Evolutionary conservation across 2,113 vertebrate species (phyloP), one percentile per base, ranked within the genome.

Genomic region (Macheiramphus alcinus): DNA sequence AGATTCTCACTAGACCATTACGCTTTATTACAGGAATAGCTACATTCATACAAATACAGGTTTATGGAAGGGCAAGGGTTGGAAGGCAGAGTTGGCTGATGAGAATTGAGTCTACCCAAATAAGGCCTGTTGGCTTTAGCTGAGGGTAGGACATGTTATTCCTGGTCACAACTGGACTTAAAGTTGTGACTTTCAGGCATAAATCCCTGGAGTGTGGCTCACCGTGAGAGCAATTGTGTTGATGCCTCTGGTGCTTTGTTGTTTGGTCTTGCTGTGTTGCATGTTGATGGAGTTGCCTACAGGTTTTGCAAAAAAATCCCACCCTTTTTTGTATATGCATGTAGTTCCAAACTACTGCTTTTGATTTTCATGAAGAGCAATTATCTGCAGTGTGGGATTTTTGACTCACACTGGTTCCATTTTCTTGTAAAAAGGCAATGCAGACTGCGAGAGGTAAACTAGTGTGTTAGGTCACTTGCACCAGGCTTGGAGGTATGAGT

Each of bases 241-340:
- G 56, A 13, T 43, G 34, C 21, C 19, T 78, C 29, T 62, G 32
- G 27, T 53, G 25, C 43, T 59, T 36, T 13, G 13, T 20, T 53
- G 17, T n/a, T 82, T 22, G 6, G 19, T 55, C 56, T 74, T 66
- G 23, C 13, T 55, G 36, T 68, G 22, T n/a, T 61, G 15, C 3
- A 2, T 17, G 29, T 45, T 61, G 75, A 52, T 53, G 18, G 14
- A 70, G 25, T 5, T 62, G 8, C 4, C 2, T 17, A 19, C 4
- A 83, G 36, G 20, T 67, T 83, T 78, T 78, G 27, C 2, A 22
- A 38, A 29, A 27, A 38, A 3, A 0, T 0, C 0, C 26, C 15
- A 53, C 16, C 9, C 10, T 50, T 16, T 68, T 72, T 20, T 53
- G 5, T 45, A 12, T 16, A 38, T 16, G 8, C 2, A 22, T 18